Evolutionary conservation across 2,888 invertebrate species (phyloP), one percentile per base, ranked within the genome.

Genomic region (Arrhopalites spinosus): DNA sequence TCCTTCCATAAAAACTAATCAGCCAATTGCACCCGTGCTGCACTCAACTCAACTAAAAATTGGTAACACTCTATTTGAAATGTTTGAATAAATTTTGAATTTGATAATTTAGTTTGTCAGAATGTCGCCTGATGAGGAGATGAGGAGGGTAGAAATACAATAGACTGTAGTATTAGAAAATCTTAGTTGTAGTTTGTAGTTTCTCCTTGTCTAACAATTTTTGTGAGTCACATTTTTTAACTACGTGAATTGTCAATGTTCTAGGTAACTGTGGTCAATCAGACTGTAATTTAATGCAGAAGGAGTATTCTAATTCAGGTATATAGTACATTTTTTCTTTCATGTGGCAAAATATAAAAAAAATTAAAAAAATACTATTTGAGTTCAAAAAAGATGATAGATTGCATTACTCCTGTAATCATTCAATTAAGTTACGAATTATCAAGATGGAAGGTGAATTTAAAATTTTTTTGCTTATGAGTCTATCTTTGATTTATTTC

Each of bases 31-130:
- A 80, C 90, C 90, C 1, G 85, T 89, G 80, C 89, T 90, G 81
- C 85, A 89, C 63, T 89, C 89, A 84, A 90, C 90, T 13, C 90
- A 87, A 84, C 86, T 90, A 7, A 90, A 89, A 88, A 89, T 89
- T 84, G 91, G 89, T 89, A 85, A 86, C 88, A 85, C 8, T 27
- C 53, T 59, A 45, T 67, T 17, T 45, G n/a, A 45, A 45, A 15
- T 11, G 15, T 17, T n/a, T 15, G 3, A 15, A 8, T 50, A n/a
- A 50, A n/a, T 11, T 17, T 50, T 50, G 2, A 50, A n/a, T 11
- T 50, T 5, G 7, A 50, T 50, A 50, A 17, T 50, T 50, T 2
- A 50, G 3, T 50, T 20, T n/a, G 50, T n/a, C 45, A 45, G 8
- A n/a, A n/a, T n/a, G n/a, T n/a, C n/a, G n/a, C n/a, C n/a, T n/a